Evolutionary conservation across 2,797 vertebrate genomes (phyloP).

Genomic region (Cyprinella venusta): DNA sequence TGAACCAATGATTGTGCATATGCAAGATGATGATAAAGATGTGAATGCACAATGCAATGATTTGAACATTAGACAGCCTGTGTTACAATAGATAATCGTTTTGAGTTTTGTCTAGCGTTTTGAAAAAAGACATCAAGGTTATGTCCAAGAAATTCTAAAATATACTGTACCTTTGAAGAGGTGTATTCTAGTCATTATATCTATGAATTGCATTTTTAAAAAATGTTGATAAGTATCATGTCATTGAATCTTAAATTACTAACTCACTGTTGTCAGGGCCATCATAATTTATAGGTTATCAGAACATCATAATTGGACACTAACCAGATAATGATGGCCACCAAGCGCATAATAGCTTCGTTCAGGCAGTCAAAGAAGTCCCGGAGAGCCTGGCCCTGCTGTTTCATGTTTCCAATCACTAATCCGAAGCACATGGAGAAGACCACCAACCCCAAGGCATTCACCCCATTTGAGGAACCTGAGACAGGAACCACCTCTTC

Average conservation of each 20-base stretch:
- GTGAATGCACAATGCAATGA: too few species aligned
- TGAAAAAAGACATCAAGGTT: too few species aligned
- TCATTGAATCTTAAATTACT: background rate
- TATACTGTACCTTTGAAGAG: background rate
- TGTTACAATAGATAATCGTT: too few species aligned
- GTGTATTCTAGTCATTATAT: background rate
- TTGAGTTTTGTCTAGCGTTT: too few species aligned
- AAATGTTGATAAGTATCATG: too few species aligned
- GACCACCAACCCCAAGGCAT: conserved; percentile 93
- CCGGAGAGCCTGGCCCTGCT: conserved; percentile 87
- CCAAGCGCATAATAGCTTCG: conserved; percentile 95
- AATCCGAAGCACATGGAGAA: conserved; percentile 96
- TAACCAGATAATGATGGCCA: conserved; percentile 96
- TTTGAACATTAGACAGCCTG: too few species aligned
- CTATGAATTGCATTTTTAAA: background rate
- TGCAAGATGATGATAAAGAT: too few species aligned
- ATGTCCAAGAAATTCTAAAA: background rate
- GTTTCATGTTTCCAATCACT: conserved; percentile 94
- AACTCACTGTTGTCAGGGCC: background rate
- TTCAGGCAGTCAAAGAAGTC: conserved; percentile 96
- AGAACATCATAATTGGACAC: conserved; percentile 57
- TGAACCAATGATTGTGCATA: too few species aligned
- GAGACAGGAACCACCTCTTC: conserved; percentile 88
- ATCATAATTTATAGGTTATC: background rate
- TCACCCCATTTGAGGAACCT: conserved; percentile 89